These are phyloP conservation scores for Neuroscelio doddi DNA, from an alignment of 2,888 invertebrate species.

Conservation along the genomic window DNA sequence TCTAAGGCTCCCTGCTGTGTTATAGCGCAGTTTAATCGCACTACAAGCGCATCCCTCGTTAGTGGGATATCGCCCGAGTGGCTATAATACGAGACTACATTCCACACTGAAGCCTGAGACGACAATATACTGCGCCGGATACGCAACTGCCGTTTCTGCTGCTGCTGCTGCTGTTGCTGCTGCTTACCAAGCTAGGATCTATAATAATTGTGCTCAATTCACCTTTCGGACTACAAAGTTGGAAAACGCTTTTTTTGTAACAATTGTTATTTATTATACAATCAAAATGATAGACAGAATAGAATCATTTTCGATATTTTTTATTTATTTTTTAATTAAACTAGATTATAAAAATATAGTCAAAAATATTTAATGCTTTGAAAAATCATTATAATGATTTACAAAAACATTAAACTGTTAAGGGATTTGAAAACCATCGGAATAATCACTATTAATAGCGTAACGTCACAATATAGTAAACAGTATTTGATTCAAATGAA, in stretches of 20 bases:
- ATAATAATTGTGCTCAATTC: conserved; percentile 52
- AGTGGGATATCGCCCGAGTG: conserved; percentile 68
- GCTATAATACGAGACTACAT: conserved; percentile 68
- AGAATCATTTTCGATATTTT: no score
- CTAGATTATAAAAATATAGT: no score
- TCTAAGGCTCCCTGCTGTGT: conserved; percentile 65
- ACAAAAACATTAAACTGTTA: no score
- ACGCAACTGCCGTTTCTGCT: conserved; percentile 42
- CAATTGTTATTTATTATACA: conserved; percentile 66
- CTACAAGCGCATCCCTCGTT: conserved; percentile 71
- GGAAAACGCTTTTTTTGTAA: conserved; percentile 56
- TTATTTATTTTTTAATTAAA: no score
- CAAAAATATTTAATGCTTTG: no score
- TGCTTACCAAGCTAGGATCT: conserved; percentile 35
- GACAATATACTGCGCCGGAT: conserved; percentile 47
- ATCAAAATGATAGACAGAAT: no score
- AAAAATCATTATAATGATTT: no score
- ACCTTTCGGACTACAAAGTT: conserved; percentile 16
- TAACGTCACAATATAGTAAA: no score
- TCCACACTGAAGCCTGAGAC: conserved; percentile 56
- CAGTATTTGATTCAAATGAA: no score
- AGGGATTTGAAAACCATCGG: no score
- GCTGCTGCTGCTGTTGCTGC: conserved; percentile 38
- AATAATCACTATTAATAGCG: no score
- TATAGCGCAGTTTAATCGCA: conserved; percentile 71